These are phyloP conservation scores for Iguana delicatissima DNA, from an alignment of 2,797 vertebrate genomes.

Conservation along the genomic window DNA sequence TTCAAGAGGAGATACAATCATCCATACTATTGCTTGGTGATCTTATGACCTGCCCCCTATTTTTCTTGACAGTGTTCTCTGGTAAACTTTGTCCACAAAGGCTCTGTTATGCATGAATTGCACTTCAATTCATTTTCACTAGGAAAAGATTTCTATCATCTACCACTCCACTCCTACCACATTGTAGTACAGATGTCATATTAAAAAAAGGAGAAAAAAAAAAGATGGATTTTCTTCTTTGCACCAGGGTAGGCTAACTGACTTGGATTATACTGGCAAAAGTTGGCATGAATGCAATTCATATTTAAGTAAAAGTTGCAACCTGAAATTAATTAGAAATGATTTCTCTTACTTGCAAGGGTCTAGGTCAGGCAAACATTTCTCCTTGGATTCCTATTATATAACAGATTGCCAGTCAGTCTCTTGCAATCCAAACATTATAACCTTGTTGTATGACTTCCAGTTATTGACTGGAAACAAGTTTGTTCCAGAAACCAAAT, in stretches of 20 bases:
- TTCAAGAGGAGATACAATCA: neutral
- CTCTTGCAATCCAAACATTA: conserved; percentile 44
- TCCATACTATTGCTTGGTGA: neutral
- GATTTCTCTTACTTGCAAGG: conserved; percentile 40
- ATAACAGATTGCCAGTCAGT: conserved; percentile 18
- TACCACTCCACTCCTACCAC: conserved; percentile 31
- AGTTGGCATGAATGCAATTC: conserved; percentile 40
- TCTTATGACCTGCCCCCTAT: neutral
- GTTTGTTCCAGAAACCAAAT: conserved; percentile 47
- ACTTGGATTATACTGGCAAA: neutral
- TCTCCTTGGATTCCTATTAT: conserved; percentile 18
- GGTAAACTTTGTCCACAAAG: neutral
- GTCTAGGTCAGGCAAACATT: conserved; percentile 2
- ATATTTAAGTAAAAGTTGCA: conserved; percentile 46
- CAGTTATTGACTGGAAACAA: conserved; percentile 42
- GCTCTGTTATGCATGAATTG: conserved; percentile 71
- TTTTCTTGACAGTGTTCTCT: neutral
- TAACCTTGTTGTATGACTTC: conserved; percentile 29
- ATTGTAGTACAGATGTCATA: neutral
- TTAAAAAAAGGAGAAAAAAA: neutral
- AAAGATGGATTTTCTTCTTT: conserved; percentile 17
- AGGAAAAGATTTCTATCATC: conserved; percentile 47
- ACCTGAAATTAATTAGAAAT: neutral
- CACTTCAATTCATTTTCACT: conserved; percentile 67
- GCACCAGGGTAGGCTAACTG: conserved; percentile 27